Base-by-base conservation (phyloP, 2,797 vertebrate species). In the Spheniscus humboldti region DNA sequence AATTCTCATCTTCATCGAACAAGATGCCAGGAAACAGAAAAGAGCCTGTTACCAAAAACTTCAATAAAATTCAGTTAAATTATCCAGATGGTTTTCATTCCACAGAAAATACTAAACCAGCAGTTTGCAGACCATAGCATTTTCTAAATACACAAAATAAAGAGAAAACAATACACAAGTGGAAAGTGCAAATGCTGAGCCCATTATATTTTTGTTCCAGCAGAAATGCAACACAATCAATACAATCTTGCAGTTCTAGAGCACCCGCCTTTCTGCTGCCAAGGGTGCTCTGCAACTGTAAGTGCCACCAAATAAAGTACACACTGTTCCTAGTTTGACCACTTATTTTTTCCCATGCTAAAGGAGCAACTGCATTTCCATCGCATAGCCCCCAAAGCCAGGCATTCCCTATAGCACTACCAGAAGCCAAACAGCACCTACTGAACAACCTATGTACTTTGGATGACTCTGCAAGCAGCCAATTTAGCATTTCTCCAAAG, bases 131-230 rank as follows among this genome's bases (percentile, higher is more conserved):
- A 94, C 88, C 89, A 94, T 39, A 96, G 95, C 95, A 78, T 98
- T 98, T 97, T 98, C 97, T 93, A 98, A 98, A 98, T 94, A 97
- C 94, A 97, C 96, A 97, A 98, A 98, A 98, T 97, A 92, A 96
- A 97, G 96, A 96, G 96, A 97, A 98, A 97, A 97, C 95, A 97
- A 97, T 92, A 74, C 95, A 95, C 96, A 97, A 98, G 91, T 96
- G 92, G 90, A 97, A 97, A 97, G 95, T 60, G 86, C 85, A 96
- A 98, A 96, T 88, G 98, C 98, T 98, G 97, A 98, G 94, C 76
- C 94, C 7, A 37, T 96, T 97, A 87, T 94, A 97, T 97, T 98
- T 98, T 97, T 97, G 94, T 97, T 97, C 95, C 93, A 94, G 95
- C 57, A 79, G 94, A 96, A 94, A 92, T 90, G 93, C 92, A 96